These are phyloP conservation scores for Heliconius melpomene DNA, from an alignment of 1,140 invertebrate species.

Conservation along the genomic window DNA sequence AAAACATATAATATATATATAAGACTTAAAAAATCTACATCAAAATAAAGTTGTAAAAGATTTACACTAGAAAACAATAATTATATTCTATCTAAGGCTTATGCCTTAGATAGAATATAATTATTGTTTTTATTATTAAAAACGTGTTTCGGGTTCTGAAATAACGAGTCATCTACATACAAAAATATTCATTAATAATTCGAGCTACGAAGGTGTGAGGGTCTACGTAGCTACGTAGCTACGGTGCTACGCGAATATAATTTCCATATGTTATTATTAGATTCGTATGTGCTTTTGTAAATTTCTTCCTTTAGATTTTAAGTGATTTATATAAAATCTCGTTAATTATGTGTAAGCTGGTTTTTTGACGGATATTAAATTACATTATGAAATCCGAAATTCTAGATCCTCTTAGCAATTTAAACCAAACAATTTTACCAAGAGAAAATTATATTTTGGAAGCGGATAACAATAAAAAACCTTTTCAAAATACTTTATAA, in stretches of 20 bases:
- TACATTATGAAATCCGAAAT: no score
- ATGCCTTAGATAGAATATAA: no score
- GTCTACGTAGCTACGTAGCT: slow-evolving; percentile 6
- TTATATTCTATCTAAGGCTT: slow-evolving; percentile 1
- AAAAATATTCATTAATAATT: slow-evolving; percentile 20
- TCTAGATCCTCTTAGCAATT: no score
- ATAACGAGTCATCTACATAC: slow-evolving; percentile 22
- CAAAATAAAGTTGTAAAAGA: background rate
- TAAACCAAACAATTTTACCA: no score
- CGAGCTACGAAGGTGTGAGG: slow-evolving; percentile 10
- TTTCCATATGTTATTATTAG: slow-evolving; percentile 14
- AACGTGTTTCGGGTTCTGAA: slow-evolving; percentile 5
- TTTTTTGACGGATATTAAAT: background rate
- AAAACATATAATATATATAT: no score
- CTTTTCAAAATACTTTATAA: no score
- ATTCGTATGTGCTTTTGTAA: background rate
- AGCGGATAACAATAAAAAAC: no score
- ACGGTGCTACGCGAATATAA: slow-evolving; percentile 12
- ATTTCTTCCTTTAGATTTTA: background rate
- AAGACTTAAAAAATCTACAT: no score
- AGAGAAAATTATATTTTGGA: no score
- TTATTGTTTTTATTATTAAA: no score
- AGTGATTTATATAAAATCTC: background rate
- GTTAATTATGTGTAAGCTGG: background rate
- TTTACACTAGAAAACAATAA: background rate